Evolutionary conservation across 2,888 invertebrate species (phyloP).

Genomic region (Tenthredo distinguenda): DNA sequence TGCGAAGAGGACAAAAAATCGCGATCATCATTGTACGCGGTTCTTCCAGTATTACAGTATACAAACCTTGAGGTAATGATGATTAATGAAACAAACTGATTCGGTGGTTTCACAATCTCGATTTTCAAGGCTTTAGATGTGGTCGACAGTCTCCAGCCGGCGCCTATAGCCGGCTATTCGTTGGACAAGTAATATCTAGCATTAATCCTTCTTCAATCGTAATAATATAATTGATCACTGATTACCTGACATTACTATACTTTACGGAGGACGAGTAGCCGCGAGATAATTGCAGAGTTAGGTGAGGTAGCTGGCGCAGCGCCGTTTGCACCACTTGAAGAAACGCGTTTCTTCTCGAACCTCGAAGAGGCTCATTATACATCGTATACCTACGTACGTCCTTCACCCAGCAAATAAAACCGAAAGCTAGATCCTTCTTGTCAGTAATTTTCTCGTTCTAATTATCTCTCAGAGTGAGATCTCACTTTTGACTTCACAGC

Average conservation of each 20-base stretch:
- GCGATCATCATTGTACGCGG: neutral
- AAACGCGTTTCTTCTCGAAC: neutral
- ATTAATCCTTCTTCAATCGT: constrained; percentile 3
- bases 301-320: neutral
- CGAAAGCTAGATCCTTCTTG: neutral
- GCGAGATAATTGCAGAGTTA: constrained; percentile 11
- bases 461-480: neutral
- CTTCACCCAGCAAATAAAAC: neutral
- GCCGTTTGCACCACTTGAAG: constrained; percentile 28
- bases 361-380: neutral
- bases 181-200: neutral
- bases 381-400: neutral
- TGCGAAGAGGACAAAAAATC: neutral
- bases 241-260: neutral
- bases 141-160: neutral
- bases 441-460: constrained; percentile 27
- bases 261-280: neutral
- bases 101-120: neutral
- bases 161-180: neutral
- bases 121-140: neutral
- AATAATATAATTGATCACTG: constrained; percentile 30
- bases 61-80: neutral
- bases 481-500: neutral
- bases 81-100: neutral
- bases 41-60: neutral